Evolutionary conservation across 2,888 invertebrate species (phyloP), one percentile per base, ranked within the genome.

Genomic region (Volucella inanis): DNA sequence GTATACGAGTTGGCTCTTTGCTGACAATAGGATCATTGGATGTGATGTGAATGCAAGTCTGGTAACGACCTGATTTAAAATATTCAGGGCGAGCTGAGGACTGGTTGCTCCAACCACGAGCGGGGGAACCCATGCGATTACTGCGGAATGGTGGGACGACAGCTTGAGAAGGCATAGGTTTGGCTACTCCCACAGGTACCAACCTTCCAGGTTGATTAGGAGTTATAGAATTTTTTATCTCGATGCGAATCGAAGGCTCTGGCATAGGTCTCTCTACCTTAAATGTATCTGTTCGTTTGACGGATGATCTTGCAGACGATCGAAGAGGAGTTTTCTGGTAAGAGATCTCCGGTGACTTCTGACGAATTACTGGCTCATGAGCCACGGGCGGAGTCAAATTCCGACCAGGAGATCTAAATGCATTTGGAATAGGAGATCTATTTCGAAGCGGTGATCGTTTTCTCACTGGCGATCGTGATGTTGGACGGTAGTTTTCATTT

Each of bases 131-230:
- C 14, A 82, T 68, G 12, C 87, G 84, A 41, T 70, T 83, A 18
- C 67, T 82, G 9, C 84, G 65, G 8, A 61, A 12, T 9, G 74
- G 68, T 6, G 70, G 65, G n/a, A 14, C 15, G 8, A 47, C 12
- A 10, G 64, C 50, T 45, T 82, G 81, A 6, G 82, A 80, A 18
- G 89, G 91, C 89, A 92, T 92, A 10, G 92, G 92, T 64, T 91
- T 92, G 43, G 92, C 91, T 70, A 92, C 92, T 10, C 92, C 92
- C 43, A 92, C 90, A 0, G 92, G 92, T 43, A 92, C 92, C 43
- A 92, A 86, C 14, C 91, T 88, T 0, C 91, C 89, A 0, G 92
- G 91, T 45, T 91, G 88, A 64, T 91, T 90, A 0, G 92, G 91
- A 6, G 89, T 88, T 61, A 91, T 91, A 10, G 92, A 92, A 72